Base-by-base conservation (phyloP, 2,888 invertebrate genomes). In the Caenorhabditis drosophilae region DNA sequence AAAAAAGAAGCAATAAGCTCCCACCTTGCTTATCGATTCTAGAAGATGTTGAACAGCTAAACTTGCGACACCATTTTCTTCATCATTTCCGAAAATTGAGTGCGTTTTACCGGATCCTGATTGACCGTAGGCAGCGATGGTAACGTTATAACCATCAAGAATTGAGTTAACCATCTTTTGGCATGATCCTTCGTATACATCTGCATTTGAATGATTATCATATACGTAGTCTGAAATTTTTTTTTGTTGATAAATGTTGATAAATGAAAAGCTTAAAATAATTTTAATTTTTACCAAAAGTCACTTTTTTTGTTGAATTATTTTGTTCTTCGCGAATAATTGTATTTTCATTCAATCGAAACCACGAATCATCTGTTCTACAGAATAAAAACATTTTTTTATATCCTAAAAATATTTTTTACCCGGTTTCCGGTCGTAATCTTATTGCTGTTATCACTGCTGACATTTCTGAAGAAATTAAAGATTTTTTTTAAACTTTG, bases 91-190 rank as follows among this genome's bases (percentile, higher is more conserved):
- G 15, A 53, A 20, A 2, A 53, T 20, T 11, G 53, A 45, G 44
- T 53, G 45, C 18, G 53, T 53, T 20, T 53, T 53, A 26, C 53
- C 53, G 11, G 53, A n/a, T 16, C 53, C 53, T 1, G 45, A 45
- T n/a, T 53, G 53, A 18, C 53, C 53, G 20, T 53, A 53, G 1
- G 53, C 53, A 11, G 53, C 53, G 6, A 53, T 53, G 1, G 53
- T 45, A 1, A 20, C 53, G 20, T 53, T 53, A 45, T 23, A 53
- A n/a, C 53, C 53, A 7, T 53, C 42, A 20, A 53, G 18, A 1
- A 45, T 26, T 44, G 25, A 23, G 6, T 53, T 38, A 2, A 53
- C 45, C 2, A 53, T 34, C 4, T 4, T 20, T 9, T 42, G 42
- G 34, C 42, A 51, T 11, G 51, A 41, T 3, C n/a, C 9, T 15